These are phyloP conservation scores for Nomada goodeniana DNA, from an alignment of 2,888 invertebrate species.

Conservation along the genomic window DNA sequence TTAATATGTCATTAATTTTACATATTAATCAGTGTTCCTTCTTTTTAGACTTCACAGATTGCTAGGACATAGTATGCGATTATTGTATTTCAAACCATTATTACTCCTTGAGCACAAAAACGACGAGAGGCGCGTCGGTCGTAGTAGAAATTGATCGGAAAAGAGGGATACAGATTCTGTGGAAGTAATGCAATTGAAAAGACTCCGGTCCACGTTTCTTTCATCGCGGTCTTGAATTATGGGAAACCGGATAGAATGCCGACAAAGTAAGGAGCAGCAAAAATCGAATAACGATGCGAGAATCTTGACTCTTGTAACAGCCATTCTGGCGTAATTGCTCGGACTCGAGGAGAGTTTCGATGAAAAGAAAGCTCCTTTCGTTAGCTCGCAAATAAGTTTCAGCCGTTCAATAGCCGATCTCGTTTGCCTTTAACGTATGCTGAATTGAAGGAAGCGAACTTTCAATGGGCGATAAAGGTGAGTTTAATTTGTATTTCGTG, in stretches of 20 bases:
- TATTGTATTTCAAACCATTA: slow-evolving; percentile 4
- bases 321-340: slow-evolving; percentile 66
- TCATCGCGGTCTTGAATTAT: slow-evolving; percentile 58
- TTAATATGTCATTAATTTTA: too few species aligned
- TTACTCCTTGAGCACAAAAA: slow-evolving; percentile 15
- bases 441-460: slow-evolving; percentile 61
- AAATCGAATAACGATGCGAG: slow-evolving; percentile 70
- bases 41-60: too few species aligned
- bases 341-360: slow-evolving; percentile 54
- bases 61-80: not conserved
- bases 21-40: too few species aligned
- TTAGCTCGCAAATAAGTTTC: slow-evolving; percentile 70
- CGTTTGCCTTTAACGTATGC: slow-evolving; percentile 59
- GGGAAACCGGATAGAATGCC: slow-evolving; percentile 27
- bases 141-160: slow-evolving; percentile 39
- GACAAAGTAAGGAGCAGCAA: slow-evolving; percentile 28
- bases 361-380: slow-evolving; percentile 68
- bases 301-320: slow-evolving; percentile 66
- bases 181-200: slow-evolving; percentile 60
- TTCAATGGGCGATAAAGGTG: slow-evolving; percentile 58
- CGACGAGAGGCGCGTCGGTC: slow-evolving; percentile 13
- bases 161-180: slow-evolving; percentile 25
- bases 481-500: slow-evolving; percentile 58
- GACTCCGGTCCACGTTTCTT: slow-evolving; percentile 56
- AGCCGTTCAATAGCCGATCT: slow-evolving; percentile 61